phyloP scores from a whole-genome alignment of 2,888 invertebrate genomes.

The Acrocyrtus sp. region DNA sequence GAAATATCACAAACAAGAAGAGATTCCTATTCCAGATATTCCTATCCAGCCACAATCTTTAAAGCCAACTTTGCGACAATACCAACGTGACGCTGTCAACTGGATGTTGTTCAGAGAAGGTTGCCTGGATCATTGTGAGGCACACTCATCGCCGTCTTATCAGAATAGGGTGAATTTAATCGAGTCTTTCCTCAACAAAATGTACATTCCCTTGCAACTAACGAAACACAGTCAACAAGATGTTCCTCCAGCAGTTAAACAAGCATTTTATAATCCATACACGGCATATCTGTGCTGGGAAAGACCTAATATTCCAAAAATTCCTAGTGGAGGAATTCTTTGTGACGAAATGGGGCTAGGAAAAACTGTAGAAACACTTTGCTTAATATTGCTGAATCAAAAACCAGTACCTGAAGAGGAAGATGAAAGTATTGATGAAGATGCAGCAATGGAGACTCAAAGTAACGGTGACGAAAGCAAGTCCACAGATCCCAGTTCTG shows the following conservation, averaged over 20 bases:
- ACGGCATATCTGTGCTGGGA: constrained; percentile 59
- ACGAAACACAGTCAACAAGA: background rate
- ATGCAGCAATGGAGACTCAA: too few species aligned
- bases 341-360: constrained; percentile 87
- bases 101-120: constrained; percentile 77
- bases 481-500: background rate
- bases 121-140: constrained; percentile 20
- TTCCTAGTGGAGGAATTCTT: constrained; percentile 76
- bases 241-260: background rate
- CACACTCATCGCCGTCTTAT: constrained; percentile 18
- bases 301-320: constrained; percentile 57
- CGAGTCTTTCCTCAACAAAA: constrained; percentile 54
- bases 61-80: constrained; percentile 72
- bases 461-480: constrained; percentile 30
- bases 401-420: constrained; percentile 62
- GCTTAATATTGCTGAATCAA: constrained; percentile 73
- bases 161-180: constrained; percentile 21
- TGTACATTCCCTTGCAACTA: constrained; percentile 54
- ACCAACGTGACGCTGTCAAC: constrained; percentile 74
- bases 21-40: constrained; percentile 36
- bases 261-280: constrained; percentile 53
- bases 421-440: constrained; percentile 10
- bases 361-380: constrained; percentile 81
- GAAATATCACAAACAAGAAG: constrained; percentile 57
- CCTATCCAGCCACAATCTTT: constrained; percentile 67